A percentile compares a stretch with the other conserved stretches of the same genome.
Conservation (phyloP, 2,888 invertebrate species). For the Opisthograptis luteolata region DNA sequence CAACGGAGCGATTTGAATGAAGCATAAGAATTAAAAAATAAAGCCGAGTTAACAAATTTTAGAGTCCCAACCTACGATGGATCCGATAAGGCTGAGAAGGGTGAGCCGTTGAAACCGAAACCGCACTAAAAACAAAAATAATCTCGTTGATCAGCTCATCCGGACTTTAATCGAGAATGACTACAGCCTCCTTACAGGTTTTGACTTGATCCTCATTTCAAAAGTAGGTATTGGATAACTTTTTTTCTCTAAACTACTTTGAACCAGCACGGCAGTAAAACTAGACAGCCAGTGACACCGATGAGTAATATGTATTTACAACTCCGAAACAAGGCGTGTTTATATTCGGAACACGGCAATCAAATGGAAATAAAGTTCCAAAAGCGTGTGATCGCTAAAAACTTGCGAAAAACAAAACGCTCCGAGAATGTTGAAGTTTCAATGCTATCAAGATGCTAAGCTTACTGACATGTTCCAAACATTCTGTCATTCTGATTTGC, state of each 20-base stretch:
- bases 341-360: conserved; percentile 57
- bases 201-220: conserved; percentile 67
- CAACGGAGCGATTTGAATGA: conserved; percentile 82
- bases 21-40: conserved; percentile 74
- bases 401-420: conserved; percentile 44
- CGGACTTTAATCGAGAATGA: conserved; percentile 56
- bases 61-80: conserved; percentile 64
- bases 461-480: conserved; percentile 45
- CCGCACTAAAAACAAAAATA: conserved; percentile 73
- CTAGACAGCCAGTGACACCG: conserved; percentile 52
- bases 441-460: conserved; percentile 26
- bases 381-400: conserved; percentile 25
- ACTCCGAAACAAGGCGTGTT: conserved; percentile 56
- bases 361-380: conserved; percentile 52
- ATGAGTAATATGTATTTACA: conserved; percentile 60
- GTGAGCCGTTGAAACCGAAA: conserved; percentile 73
- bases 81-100: conserved; percentile 80
- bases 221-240: conserved; percentile 49
- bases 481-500: conserved; percentile 51
- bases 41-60: conserved; percentile 76
- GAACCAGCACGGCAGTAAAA: conserved; percentile 58
- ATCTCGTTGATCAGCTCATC: conserved; percentile 71
- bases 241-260: conserved; percentile 66
- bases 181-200: conserved; percentile 67
- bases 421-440: conserved; percentile 37